These are phyloP conservation scores for Acleris cristana DNA, from an alignment of 2,888 invertebrate species.

Conservation along the genomic window DNA sequence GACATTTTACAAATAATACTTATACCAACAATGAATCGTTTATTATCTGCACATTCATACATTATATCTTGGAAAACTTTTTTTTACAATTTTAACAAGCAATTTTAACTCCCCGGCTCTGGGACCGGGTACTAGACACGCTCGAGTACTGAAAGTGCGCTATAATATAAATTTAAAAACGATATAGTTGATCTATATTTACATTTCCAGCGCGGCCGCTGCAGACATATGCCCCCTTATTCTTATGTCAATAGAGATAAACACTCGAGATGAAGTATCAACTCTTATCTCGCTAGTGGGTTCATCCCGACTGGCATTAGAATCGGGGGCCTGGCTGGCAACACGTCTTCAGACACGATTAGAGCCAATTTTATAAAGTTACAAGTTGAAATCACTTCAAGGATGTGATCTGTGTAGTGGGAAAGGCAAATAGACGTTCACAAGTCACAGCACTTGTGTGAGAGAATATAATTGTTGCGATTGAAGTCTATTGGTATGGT, in stretches of 20 bases:
- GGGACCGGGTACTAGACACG: constrained; percentile 60
- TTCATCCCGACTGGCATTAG: no score
- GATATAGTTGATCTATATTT: constrained; percentile 76
- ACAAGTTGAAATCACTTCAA: no score
- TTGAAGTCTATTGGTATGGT: no score
- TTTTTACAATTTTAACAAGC: constrained; percentile 75
- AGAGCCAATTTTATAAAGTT: constrained; percentile 6
- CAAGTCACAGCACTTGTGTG: no score
- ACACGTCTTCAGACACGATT: constrained; percentile 49
- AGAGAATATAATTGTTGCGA: no score
- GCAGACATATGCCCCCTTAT: constrained; percentile 5
- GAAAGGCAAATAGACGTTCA: no score
- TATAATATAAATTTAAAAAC: constrained; percentile 67
- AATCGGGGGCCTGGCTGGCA: no score
- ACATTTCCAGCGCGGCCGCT: constrained; percentile 61
- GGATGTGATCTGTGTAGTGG: no score
- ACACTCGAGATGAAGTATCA: no score
- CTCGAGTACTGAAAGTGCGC: constrained; percentile 66
- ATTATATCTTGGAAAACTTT: constrained; percentile 69
- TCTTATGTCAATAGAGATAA: no score
- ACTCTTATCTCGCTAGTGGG: no score
- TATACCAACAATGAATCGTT: constrained; percentile 44
- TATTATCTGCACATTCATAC: constrained; percentile 49
- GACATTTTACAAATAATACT: constrained; percentile 51
- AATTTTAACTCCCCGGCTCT: constrained; percentile 58